Base-by-base conservation (phyloP, 2,888 invertebrate genomes). In the Heliothis peltigera region DNA sequence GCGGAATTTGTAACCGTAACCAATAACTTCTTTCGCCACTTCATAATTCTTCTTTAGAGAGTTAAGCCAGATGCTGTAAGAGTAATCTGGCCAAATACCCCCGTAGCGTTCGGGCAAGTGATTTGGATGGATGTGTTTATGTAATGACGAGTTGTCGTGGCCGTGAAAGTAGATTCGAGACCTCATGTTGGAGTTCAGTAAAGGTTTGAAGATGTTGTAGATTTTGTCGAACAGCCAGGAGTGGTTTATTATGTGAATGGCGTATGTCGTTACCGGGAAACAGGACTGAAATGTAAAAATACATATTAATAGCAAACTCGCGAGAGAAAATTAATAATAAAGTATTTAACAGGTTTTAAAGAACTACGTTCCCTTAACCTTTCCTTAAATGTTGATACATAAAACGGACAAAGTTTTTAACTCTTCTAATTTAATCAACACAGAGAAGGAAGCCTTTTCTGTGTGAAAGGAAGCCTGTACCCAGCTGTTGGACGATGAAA, bases 191-290 rank as follows among this genome's bases (percentile, higher is more conserved):
- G 96, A 90, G 83, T 96, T 96, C 22, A 98, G 91, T 22, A 98
- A 93, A 0, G 98, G 98, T 81, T 97, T 97, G 89, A 98, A 98
- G 18, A 98, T 96, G 73, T 96, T 96, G 88, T 96, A 97, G 55
- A 97, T 96, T 72, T 97, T 96, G 87, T 97, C 97, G 86, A 98
- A 98, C 7, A 97, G 90, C 97, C 98, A 98, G 0, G 97, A 97
- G 85, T 98, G 97, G 87, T 97, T 97, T 39, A 98, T 95, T 55
- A 98, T 95, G 89, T 98, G 98, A 61, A 98, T 96, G 0, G 97
- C 97, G 73, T 97, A 93, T 0, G 97, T 97, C 55, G 96, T 96
- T 83, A 97, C 95, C 0, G 98, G 98, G 87, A 97, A 97, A 58
- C 97, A 96, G 0, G 97, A 96, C 97, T 97, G 89, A 8, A 90